A percentile compares a stretch with the other conserved stretches of the same genome.
These are phyloP conservation scores for Epirrita christyi DNA, from an alignment of 2,888 invertebrate genomes.

Conservation along the genomic window DNA sequence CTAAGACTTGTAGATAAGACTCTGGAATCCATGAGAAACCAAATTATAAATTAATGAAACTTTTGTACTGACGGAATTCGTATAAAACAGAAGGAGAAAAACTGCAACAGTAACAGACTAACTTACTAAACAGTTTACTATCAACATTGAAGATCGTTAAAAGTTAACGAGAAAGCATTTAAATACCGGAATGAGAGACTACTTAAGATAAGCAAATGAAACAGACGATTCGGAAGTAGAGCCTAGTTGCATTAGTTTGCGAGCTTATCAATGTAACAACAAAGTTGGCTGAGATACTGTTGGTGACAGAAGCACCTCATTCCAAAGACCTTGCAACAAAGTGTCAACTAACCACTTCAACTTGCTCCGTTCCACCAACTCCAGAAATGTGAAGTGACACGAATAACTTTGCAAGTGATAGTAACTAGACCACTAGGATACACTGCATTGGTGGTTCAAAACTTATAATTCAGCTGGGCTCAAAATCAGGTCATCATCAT, in stretches of 20 bases:
- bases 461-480: constrained; percentile 12
- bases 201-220: constrained; percentile 39
- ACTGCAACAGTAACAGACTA: neutral
- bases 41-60: no score
- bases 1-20: neutral
- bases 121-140: constrained; percentile 2
- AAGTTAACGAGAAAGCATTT: constrained; percentile 25
- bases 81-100: constrained; percentile 1
- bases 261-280: constrained; percentile 54
- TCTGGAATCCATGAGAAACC: neutral
- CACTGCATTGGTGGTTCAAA: constrained; percentile 6
- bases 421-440: constrained; percentile 44
- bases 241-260: constrained; percentile 43
- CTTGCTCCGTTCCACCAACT: constrained; percentile 54
- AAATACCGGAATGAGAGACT: constrained; percentile 19
- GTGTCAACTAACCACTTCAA: constrained; percentile 70
- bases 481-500: neutral
- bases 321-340: constrained; percentile 69
- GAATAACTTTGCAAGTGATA: constrained; percentile 65
- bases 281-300: constrained; percentile 53
- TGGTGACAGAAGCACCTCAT: constrained; percentile 59
- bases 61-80: neutral
- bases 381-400: constrained; percentile 58
- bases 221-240: constrained; percentile 35
- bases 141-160: constrained; percentile 18